Evolutionary conservation across 2,888 invertebrate species (phyloP), one percentile per base, ranked within the genome.

Genomic region (Ennomos quercinarius): DNA sequence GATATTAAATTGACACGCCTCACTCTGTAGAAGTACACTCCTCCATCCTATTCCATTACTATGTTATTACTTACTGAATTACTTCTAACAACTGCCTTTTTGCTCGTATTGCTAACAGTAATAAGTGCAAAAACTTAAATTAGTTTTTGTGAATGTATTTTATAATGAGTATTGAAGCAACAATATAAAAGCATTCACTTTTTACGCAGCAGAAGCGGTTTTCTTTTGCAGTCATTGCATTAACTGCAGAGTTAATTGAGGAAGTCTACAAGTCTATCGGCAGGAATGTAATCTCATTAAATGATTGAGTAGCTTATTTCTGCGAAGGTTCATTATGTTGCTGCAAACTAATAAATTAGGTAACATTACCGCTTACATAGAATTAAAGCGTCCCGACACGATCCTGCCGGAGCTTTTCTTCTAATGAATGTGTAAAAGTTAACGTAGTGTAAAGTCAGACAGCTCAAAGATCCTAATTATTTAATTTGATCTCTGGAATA

Each of bases 1-100:
- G 88, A 89, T 90, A 91, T 90, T 86, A 86, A 85, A 86, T 87
- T 82, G 90, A 89, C 89, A 86, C 89, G 88, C 87, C 89, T 85
- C 73, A 69, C 74, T 79, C 74, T 62, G 76, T 6, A 27, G 0
- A 5, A 4, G 27, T 76, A 76, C 82, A 81, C 83, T 81, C 81
- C 82, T 72, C 73, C 72, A 79, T 80, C 80, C 81, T 75, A 78
- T 82, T 74, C 76, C 81, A 83, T 87, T 84, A 83, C 76, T 66
- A 58, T 69, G 71, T 72, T 80, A 77, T 78, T 79, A 79, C 77
- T 71, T 69, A 70, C 72, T 65, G 61, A 70, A 70, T 74, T 68
- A 61, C 62, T 67, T 73, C 65, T 65, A 71, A 68, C 63, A 68
- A 55, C 12, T 47, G 35, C 58, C 55, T 72, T 72, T 73, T 74